A percentile compares a stretch with the other conserved stretches of the same genome.
phyloP scores from a whole-genome alignment of 2,797 vertebrate genomes.

The Naso thynnoides region DNA sequence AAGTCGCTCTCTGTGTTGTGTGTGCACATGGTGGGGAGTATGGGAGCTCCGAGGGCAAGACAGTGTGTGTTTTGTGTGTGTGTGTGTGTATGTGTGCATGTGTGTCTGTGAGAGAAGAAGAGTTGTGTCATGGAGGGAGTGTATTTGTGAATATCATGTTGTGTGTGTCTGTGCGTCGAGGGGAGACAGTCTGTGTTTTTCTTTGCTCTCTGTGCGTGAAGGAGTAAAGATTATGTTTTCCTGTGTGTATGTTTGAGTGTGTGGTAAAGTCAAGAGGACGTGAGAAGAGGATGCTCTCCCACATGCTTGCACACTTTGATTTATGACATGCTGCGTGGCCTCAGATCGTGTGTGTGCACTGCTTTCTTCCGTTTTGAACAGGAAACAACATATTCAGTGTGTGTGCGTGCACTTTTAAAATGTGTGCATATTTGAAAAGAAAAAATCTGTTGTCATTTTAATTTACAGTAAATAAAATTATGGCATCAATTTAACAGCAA shows the following conservation, averaged over 20 bases:
- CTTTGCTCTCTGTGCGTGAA: conserved; percentile 43
- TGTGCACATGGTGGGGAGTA: background rate
- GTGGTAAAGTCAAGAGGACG: conserved; percentile 57
- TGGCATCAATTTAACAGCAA: no score
- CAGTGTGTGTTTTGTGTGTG: conserved; percentile 17
- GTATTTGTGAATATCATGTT: conserved; percentile 22
- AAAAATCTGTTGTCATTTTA: background rate
- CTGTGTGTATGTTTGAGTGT: conserved; percentile 42
- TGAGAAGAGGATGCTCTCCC: conserved; percentile 65
- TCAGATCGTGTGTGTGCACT: conserved; percentile 33
- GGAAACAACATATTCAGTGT: conserved; percentile 12
- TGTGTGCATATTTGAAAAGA: background rate
- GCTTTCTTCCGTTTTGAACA: conserved; percentile 27
- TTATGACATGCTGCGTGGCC: conserved; percentile 53
- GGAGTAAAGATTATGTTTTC: conserved; percentile 47
- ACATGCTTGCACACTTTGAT: conserved; percentile 59
- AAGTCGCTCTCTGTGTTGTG: conserved; percentile 49
- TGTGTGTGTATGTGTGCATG: conserved; percentile 5
- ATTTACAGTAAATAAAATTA: background rate
- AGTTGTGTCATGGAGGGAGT: conserved; percentile 18
- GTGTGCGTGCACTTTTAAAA: conserved; percentile 6
- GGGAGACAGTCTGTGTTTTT: conserved; percentile 47
- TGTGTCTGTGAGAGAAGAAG: background rate
- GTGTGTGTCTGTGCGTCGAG: conserved; percentile 44
- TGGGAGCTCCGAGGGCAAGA: conserved; percentile 32